phyloP scores from a whole-genome alignment of 37 sponge, comb jelly and placozoan genomes.

The Chondrosia reniformis region DNA sequence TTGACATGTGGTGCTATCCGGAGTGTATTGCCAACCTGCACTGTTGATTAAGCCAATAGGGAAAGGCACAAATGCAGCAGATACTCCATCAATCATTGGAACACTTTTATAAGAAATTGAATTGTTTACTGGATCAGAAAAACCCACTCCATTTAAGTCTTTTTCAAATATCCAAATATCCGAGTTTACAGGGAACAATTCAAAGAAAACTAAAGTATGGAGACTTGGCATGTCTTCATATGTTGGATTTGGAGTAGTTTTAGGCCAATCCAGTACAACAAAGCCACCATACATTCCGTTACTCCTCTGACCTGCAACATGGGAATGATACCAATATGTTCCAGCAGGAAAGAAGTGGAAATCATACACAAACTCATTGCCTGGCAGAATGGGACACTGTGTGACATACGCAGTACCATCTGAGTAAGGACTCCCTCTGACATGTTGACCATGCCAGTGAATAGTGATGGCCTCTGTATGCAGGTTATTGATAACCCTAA shows the following conservation, averaged over 20 bases:
- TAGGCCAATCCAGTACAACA: conserved; percentile 39
- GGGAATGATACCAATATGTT: conserved; percentile 83
- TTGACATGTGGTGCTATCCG: neutral
- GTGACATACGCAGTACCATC: conserved; percentile 64
- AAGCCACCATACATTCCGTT: conserved; percentile 66
- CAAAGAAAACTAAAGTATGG: too few relatives aligned
- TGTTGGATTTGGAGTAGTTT: too few relatives aligned
- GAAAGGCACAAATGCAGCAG: conserved; percentile 17
- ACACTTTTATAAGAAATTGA: too few relatives aligned
- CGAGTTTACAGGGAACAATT: too few relatives aligned
- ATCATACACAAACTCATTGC: conserved; percentile 19
- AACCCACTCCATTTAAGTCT: too few relatives aligned
- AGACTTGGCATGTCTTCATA: too few relatives aligned
- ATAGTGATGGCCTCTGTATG: conserved; percentile 31
- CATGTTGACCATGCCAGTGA: conserved; percentile 87
- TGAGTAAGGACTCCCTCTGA: conserved; percentile 58
- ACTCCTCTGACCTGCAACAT: conserved; percentile 47
- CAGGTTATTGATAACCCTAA: conserved; percentile 53
- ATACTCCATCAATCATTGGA: conserved; percentile 48
- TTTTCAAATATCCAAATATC: too few relatives aligned
- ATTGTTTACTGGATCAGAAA: too few relatives aligned
- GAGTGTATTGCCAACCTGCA: conserved; percentile 29
- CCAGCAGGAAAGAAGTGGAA: conserved; percentile 53
- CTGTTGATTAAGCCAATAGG: conserved; percentile 74
- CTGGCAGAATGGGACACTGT: conserved; percentile 75